Conservation (phyloP, 2,888 invertebrate genomes). For the Drosophila prolongata region DNA sequence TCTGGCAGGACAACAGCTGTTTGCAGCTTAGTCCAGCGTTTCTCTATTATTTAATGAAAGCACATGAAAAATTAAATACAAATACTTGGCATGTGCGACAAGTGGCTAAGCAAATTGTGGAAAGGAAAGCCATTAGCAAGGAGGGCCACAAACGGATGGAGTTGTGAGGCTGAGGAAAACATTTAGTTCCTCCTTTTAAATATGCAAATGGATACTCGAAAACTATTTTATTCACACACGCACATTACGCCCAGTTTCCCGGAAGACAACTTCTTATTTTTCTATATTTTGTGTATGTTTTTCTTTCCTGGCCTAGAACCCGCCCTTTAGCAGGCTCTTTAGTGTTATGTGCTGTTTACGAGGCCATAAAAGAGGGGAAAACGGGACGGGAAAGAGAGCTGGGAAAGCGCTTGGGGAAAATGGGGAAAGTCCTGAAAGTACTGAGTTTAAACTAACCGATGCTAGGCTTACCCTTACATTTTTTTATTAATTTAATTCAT, state of each 20-base stretch:
- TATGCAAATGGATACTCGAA: constrained; percentile 71
- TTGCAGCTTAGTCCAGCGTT: constrained; percentile 7
- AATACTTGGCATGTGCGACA: constrained; percentile 49
- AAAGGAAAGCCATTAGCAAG: constrained; percentile 33
- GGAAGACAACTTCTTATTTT: constrained; percentile 27
- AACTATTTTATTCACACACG: constrained; percentile 74
- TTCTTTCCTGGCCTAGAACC: constrained; percentile 17
- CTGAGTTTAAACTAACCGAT: neutral
- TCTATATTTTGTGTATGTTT: constrained; percentile 10
- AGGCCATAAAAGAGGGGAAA: constrained; percentile 55
- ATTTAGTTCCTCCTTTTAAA: constrained; percentile 63
- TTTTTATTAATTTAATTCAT: no score
- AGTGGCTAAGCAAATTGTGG: constrained; percentile 9
- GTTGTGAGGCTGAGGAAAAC: constrained; percentile 28
- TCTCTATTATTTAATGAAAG: constrained; percentile 60
- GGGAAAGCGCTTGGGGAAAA: constrained; percentile 2
- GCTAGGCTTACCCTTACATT: neutral
- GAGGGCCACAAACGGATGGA: neutral
- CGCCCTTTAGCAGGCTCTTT: constrained; percentile 50
- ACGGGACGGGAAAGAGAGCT: constrained; percentile 28
- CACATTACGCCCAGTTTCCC: constrained; percentile 10
- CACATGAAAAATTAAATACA: constrained; percentile 66
- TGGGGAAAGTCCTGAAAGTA: neutral
- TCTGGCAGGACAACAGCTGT: constrained; percentile 30
- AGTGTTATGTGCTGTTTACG: constrained; percentile 75